Conservation (phyloP, 2,888 invertebrate species). For the Onthophagus sagittarius region DNA sequence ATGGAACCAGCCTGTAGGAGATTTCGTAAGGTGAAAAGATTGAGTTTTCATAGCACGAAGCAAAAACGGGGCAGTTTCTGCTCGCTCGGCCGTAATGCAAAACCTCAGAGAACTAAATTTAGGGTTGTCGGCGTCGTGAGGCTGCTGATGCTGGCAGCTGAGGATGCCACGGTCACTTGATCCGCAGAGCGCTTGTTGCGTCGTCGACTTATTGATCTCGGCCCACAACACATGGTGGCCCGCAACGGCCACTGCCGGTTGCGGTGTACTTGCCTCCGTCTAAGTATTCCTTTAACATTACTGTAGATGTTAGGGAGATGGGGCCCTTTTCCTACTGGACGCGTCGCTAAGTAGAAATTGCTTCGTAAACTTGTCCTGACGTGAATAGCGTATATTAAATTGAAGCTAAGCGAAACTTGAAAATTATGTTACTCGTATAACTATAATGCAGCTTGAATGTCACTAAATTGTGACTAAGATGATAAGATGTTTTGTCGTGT, state of each 20-base stretch:
- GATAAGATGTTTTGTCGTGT: too few species aligned
- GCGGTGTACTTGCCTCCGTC: background rate
- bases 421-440: background rate
- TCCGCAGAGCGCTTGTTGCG: conserved; percentile 11
- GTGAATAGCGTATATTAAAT: background rate
- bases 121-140: background rate
- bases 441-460: too few species aligned
- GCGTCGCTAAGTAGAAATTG: conserved; percentile 10
- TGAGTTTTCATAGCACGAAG: background rate
- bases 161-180: conserved; percentile 8
- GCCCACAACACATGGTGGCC: background rate
- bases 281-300: background rate
- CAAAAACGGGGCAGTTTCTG: background rate
- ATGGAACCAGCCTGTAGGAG: background rate
- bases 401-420: background rate
- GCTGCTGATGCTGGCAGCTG: background rate
- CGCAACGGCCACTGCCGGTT: background rate
- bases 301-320: conserved; percentile 5
- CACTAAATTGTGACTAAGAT: too few species aligned
- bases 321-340: background rate
- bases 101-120: background rate
- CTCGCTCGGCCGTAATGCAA: background rate
- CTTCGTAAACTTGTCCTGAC: conserved; percentile 7
- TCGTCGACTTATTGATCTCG: conserved; percentile 3
- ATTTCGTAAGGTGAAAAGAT: background rate